Percentiles rank a stretch among this genome's conserved stretches.
Evolutionary conservation across 1,140 invertebrate species (phyloP).

Genomic region (Lamellibrachia luymesi): DNA sequence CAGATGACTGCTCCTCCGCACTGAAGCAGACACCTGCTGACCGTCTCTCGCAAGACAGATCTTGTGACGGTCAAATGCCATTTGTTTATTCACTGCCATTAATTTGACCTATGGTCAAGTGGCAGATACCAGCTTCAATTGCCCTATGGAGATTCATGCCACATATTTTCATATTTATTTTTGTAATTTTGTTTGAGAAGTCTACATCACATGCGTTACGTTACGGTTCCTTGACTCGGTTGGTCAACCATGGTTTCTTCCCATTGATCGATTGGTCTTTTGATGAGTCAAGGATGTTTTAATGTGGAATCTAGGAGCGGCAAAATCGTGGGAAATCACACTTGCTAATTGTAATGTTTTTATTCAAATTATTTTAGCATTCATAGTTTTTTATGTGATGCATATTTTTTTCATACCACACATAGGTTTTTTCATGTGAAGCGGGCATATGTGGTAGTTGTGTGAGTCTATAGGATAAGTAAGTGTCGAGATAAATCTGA

Average conservation of each 20-base stretch:
- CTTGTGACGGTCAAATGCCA: neutral
- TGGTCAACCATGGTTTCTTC: neutral
- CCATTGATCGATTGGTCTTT: neutral
- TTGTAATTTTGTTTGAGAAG: neutral
- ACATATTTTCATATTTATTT: slow-evolving; percentile 6
- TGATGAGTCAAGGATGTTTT: neutral
- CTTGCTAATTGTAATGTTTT: neutral
- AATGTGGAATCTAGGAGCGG: neutral
- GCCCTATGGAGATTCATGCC: neutral
- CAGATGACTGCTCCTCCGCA: neutral
- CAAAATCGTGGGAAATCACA: neutral
- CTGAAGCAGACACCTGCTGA: neutral
- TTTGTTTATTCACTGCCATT: neutral
- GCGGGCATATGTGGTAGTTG: neutral
- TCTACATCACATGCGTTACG: neutral
- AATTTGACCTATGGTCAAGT: neutral
- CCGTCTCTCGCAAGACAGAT: neutral
- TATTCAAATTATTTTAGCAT: slow-evolving; percentile 2
- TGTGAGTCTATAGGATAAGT: neutral
- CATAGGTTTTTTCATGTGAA: neutral
- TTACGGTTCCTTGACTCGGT: neutral
- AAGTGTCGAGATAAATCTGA: neutral
- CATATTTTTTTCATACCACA: neutral
- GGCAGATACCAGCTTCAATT: neutral
- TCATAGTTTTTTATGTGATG: neutral